Evolutionary conservation across 2,888 invertebrate genomes (phyloP), one percentile per base, ranked within the genome.

Genomic region (Drosophila pegasa): DNA sequence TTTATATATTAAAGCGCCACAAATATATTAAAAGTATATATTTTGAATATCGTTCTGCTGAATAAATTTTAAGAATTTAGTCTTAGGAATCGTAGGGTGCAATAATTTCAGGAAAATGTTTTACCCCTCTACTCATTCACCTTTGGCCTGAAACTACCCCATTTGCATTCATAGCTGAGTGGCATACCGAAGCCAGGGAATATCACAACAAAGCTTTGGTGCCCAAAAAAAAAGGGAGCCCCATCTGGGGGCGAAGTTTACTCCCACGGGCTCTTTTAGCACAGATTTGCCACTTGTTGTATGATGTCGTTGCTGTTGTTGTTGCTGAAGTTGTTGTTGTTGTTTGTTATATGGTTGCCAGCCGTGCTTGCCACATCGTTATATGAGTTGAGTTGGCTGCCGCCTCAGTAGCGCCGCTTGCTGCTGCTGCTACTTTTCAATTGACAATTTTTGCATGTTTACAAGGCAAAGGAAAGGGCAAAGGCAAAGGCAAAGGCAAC

Each of bases 361-460:
- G 64, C 22, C 27, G 48, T 61, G 61, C 56, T 68, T 75, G 73
- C 58, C 77, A 75, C 77, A 69, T 62, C 75, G 77, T 77, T 69
- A 69, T 73, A 64, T 65, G 78, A 70, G 37, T 57, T 65, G 78
- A 70, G 37, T 57, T 72, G 38, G 48, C 41, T 52, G 31, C 31
- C 48, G 57, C 61, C 33, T 37, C 16, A 43, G 43, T 16, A 27
- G 43, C 43, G n/a, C 27, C 43, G 43, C 16, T 41, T 20, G 41
- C 60, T 68, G 57, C 60, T 68, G 57, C 51, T 68, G 66, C 55
- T 71, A 41, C 70, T 64, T 68, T 75, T 68, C 75, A 80, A 80
- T 80, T 78, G 79, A 75, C 79, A 80, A 80, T 80, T 80, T 80
- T 80, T 78, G 70, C 78, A 75, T 80, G 79, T 73, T 80, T 80